phyloP scores from a whole-genome alignment of 1,140 invertebrate species.

The Phymastichus coffea region DNA sequence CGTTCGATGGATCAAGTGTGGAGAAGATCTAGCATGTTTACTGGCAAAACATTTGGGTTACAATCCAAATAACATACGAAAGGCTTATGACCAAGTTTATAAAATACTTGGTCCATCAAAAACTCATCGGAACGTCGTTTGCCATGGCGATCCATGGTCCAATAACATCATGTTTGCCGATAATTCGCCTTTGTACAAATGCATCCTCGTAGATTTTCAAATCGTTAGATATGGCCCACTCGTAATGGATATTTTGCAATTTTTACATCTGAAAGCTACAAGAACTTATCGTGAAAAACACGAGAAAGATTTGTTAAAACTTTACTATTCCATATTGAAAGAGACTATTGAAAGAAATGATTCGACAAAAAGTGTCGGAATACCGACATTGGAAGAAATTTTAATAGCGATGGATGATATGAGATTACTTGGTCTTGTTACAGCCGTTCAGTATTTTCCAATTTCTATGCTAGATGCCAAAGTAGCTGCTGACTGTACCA shows the following conservation, averaged over 20 bases:
- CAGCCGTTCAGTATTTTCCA: not conserved
- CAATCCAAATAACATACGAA: not conserved
- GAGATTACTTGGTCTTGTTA: not conserved
- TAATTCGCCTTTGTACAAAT: not conserved
- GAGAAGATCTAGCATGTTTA: no score
- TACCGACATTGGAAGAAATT: not conserved
- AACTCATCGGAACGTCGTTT: not conserved
- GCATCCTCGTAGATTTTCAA: slow-evolving; percentile 5
- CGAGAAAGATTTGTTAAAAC: not conserved
- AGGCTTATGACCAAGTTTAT: not conserved
- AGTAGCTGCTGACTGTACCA: not conserved
- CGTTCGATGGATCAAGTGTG: not conserved
- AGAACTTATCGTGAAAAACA: not conserved
- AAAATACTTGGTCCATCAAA: not conserved
- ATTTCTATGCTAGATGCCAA: not conserved
- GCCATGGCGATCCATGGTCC: slow-evolving; percentile 2
- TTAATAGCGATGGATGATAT: not conserved
- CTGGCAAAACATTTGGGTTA: not conserved
- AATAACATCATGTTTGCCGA: slow-evolving; percentile 16
- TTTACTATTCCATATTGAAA: not conserved
- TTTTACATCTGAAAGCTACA: not conserved
- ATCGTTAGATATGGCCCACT: not conserved
- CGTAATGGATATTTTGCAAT: not conserved
- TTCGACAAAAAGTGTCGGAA: not conserved
- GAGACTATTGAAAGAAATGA: not conserved